Evolutionary conservation across 2,888 invertebrate species (phyloP), one percentile per base, ranked within the genome.

Genomic region (Dendrolimus houi): DNA sequence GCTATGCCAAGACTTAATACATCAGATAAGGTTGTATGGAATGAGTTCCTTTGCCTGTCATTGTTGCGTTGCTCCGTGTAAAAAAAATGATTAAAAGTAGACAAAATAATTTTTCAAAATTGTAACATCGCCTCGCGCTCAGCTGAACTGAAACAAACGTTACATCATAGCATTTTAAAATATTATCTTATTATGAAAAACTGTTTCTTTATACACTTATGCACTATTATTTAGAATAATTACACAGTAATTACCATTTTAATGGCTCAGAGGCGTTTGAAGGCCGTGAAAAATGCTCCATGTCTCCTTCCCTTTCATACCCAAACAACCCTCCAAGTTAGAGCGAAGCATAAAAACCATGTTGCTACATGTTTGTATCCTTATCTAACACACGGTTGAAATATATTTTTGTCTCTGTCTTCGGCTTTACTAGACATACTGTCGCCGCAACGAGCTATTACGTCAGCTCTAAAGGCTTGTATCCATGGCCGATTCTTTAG

Each of bases 361-460:
- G 59, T 60, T 64, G 57, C 57, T 55, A 61, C 47, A 55, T 57
- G n/a, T 1, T 14, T 54, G 55, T 54, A 54, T 65, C 64, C 55
- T 54, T 62, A 41, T 67, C 59, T 52, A 2, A 1, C 58, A 7
- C 52, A 14, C 9, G 29, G 54, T 54, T 2, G 17, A 54, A 8
- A 8, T 3, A 9, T 64, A 56, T 60, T 13, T 60, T 58, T 54
- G 62, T 65, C 64, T 67, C 66, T 58, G 60, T 65, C 64, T 42
- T 40, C 56, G 60, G 66, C 61, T 60, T 55, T 54, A 70, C 68
- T 63, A 77, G 77, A 77, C 77, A 70, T 66, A 56, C 62, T 68
- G 77, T 69, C 77, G 77, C 76, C 75, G 17, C 56, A 57, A 58
- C 56, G 56, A 56, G 52, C 54, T 61, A 60, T 59, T 52, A 64